These are phyloP conservation scores for Tamandua tetradactyla DNA, from an alignment of 2,797 vertebrate genomes.

Conservation along the genomic window DNA sequence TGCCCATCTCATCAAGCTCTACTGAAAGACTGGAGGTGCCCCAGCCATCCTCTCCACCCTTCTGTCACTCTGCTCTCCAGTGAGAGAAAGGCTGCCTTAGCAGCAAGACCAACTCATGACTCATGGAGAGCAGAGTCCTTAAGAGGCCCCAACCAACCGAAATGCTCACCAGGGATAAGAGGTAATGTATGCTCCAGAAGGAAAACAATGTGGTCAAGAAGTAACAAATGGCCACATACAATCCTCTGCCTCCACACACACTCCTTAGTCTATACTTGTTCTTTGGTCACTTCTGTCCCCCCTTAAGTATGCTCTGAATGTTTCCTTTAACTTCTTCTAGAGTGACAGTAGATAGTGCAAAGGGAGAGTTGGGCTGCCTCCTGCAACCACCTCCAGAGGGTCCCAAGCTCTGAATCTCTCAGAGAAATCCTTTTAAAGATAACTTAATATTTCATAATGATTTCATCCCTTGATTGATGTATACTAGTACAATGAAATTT, in stretches of 20 bases:
- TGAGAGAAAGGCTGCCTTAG: background rate
- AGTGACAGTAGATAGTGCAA: background rate
- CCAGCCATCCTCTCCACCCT: background rate
- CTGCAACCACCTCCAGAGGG: background rate
- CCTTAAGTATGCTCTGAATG: background rate
- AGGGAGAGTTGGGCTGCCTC: background rate
- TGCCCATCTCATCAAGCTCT: background rate
- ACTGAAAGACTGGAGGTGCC: background rate
- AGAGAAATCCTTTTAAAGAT: background rate
- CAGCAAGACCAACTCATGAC: background rate
- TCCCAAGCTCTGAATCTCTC: background rate
- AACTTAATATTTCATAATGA: background rate
- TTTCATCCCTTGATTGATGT: slow-evolving; percentile 2
- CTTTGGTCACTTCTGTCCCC: background rate
- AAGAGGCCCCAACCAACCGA: too few species aligned
- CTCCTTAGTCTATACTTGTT: background rate
- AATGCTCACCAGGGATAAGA: background rate
- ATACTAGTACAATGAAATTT: background rate
- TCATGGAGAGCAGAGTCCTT: background rate
- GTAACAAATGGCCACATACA: background rate
- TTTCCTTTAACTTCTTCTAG: background rate
- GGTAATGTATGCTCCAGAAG: background rate
- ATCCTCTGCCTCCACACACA: background rate
- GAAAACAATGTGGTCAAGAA: background rate
- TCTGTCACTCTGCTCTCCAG: background rate